Evolutionary conservation across 2,888 invertebrate species (phyloP).

Genomic region (Steinernema carpocapsae): DNA sequence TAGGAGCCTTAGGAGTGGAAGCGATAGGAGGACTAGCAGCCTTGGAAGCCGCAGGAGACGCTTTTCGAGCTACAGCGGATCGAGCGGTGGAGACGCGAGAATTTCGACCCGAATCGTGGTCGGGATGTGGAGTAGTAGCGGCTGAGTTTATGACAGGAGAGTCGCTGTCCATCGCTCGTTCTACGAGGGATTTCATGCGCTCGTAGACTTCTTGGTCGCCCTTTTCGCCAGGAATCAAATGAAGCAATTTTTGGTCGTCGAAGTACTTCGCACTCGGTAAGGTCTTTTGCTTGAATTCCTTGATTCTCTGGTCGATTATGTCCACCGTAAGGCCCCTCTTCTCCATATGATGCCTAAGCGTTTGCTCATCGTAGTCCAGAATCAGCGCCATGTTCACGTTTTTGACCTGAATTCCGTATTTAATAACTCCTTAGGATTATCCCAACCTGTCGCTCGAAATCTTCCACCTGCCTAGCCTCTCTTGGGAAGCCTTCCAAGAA

Average conservation of each 20-base stretch:
- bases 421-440: not conserved
- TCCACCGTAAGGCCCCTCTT: constrained; percentile 58
- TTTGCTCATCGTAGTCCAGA: constrained; percentile 68
- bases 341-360: constrained; percentile 66
- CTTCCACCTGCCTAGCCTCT: constrained; percentile 67
- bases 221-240: constrained; percentile 68
- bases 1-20: not conserved
- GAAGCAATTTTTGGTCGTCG: constrained; percentile 67
- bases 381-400: constrained; percentile 68
- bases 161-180: constrained; percentile 60
- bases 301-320: constrained; percentile 54
- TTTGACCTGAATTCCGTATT: constrained; percentile 41
- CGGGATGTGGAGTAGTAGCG: constrained; percentile 1
- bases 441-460: constrained; percentile 67
- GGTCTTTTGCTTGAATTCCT: constrained; percentile 68
- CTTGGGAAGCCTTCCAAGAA: constrained; percentile 68
- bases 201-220: constrained; percentile 64
- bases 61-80: not conserved
- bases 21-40: too few relatives aligned
- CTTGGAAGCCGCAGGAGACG: not conserved
- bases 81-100: constrained; percentile 19
- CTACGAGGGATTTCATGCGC: constrained; percentile 61
- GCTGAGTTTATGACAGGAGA: constrained; percentile 44
- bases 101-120: not conserved
- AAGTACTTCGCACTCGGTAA: constrained; percentile 69